Base-by-base conservation (phyloP, 2,888 invertebrate genomes). In the Leptinotarsa haldemani region DNA sequence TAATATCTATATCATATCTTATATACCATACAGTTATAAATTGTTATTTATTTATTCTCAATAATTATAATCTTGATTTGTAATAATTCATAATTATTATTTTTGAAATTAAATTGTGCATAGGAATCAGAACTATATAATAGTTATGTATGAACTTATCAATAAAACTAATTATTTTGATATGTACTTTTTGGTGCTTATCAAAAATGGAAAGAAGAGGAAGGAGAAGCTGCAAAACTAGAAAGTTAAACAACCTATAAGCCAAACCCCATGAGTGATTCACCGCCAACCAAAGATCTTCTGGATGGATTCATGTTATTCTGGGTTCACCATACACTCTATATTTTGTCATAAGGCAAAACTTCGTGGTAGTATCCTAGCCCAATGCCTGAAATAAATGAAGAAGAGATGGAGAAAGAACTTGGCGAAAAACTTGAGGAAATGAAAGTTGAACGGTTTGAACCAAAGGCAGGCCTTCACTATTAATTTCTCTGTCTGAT, bases 251-350 rank as follows among this genome's bases (percentile, higher is more conserved):
- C 83, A 12, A 78, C 74, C 15, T 85, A 82, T 80, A 88, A 89
- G 65, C 88, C 89, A 75, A 95, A 96, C 85, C 90, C 90, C 1
- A 91, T 91, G 82, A 97, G 93, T 86, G 92, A 93, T 77, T 92
- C 93, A 0, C 89, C 93, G 71, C 89, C 93, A 0, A 83, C 93
- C n/a, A 90, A 91, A 79, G 93, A 94, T 73, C 88, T 97, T 15
- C 83, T 90, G 20, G 93, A 95, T 80, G 87, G 90, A 0, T 90
- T 91, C 64, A 87, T 94, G 82, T 89, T 91, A 4, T 93, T 92
- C 86, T 97, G 97, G 97, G 95, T 95, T 50, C 97, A 97, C 85
- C 94, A 95, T 80, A 91, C 93, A 7, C 89, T 91, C 12, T 91
- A 94, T 84, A 94, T 97, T 81, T 89, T 97, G 30, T 89, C 91